These are phyloP conservation scores for Xylocopa sonorina DNA, from an alignment of 1,140 invertebrate genomes.

Conservation along the genomic window DNA sequence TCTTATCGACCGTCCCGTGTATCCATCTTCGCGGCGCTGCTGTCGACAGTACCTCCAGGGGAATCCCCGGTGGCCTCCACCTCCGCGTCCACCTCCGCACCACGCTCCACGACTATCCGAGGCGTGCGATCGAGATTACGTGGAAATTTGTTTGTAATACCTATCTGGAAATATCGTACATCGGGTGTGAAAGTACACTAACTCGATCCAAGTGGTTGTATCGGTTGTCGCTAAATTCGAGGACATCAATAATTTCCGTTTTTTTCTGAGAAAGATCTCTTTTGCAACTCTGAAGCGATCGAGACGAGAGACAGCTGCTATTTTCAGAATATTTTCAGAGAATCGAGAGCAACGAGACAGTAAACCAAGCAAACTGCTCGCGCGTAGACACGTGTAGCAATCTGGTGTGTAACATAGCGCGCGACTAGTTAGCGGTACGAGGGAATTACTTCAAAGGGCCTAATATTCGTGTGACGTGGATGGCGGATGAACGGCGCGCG, in stretches of 20 bases:
- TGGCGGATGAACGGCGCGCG: constrained; percentile 51
- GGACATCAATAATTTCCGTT: too few species aligned
- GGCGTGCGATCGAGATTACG: neutral
- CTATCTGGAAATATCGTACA: too few species aligned
- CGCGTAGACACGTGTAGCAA: constrained; percentile 12
- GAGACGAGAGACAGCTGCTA: too few species aligned
- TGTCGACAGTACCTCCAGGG: constrained; percentile 7
- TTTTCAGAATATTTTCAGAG: constrained; percentile 10
- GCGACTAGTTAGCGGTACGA: constrained; percentile 45
- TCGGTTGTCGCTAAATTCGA: too few species aligned
- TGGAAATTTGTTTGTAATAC: neutral
- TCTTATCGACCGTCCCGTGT: constrained; percentile 48
- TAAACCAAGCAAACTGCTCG: neutral
- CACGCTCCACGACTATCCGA: neutral
- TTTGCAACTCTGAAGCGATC: too few species aligned
- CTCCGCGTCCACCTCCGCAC: too few species aligned
- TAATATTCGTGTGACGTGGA: constrained; percentile 55
- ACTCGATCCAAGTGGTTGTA: too few species aligned
- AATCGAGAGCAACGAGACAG: constrained; percentile 12
- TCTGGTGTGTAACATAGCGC: constrained; percentile 25
- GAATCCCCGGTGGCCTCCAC: neutral
- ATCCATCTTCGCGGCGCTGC: neutral
- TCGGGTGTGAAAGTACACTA: too few species aligned
- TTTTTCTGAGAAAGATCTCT: too few species aligned
- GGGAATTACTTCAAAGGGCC: constrained; percentile 33